A percentile compares a stretch with the other conserved stretches of the same genome.
Conservation (phyloP, 2,888 invertebrate genomes). For the Colletes collaris region DNA sequence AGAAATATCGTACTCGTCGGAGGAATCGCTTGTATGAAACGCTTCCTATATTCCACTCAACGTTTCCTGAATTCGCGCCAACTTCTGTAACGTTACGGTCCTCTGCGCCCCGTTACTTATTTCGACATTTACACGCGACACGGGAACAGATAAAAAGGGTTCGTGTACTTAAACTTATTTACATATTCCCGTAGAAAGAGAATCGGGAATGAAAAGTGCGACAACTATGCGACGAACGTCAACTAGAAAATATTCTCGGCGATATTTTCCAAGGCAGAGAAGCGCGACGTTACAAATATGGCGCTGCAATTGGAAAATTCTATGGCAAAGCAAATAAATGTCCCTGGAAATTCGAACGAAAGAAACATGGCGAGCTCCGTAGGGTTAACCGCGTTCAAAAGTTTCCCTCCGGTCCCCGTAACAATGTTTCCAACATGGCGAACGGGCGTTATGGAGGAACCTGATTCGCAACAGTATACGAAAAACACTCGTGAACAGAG, state of each 20-base stretch:
- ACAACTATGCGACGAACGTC: no score
- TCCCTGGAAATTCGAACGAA: no score
- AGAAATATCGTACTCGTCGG: not conserved
- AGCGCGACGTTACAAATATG: no score
- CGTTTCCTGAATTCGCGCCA: not conserved
- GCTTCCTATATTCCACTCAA: not conserved
- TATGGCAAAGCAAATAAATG: no score
- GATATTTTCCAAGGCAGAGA: no score
- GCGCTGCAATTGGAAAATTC: no score
- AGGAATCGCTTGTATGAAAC: not conserved
- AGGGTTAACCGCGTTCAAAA: not conserved
- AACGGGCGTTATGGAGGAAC: slow-evolving; percentile 1
- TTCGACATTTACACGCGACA: not conserved
- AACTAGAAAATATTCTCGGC: not conserved
- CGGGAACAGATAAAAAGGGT: not conserved
- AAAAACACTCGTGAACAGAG: slow-evolving; percentile 41
- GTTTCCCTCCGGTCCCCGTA: slow-evolving; percentile 4
- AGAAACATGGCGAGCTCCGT: no score
- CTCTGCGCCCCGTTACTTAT: not conserved
- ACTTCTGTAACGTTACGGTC: not conserved
- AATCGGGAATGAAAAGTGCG: no score
- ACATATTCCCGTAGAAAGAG: no score
- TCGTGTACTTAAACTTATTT: not conserved
- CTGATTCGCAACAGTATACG: slow-evolving; percentile 46
- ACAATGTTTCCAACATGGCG: slow-evolving; percentile 18